phyloP scores from a whole-genome alignment of 2,113 vertebrate genomes.

The Ictalurus furcatus region DNA sequence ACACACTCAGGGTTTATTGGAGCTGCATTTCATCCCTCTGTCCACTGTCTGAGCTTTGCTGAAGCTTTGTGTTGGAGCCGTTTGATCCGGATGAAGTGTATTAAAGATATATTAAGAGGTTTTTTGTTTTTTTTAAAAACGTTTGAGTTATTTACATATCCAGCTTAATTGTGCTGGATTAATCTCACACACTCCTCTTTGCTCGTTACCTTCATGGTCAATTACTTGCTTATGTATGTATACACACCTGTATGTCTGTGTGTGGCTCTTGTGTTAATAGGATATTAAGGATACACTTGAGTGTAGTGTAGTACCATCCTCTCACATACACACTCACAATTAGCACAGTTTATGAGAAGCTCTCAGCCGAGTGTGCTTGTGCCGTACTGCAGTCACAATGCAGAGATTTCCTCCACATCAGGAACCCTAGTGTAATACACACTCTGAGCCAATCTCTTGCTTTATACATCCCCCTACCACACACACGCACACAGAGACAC shows the following conservation, averaged over 20 bases:
- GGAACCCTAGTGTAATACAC: constrained; percentile 8
- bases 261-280: background rate
- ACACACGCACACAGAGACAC: background rate
- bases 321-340: background rate
- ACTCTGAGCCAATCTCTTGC: background rate
- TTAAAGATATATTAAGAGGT: background rate
- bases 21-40: background rate
- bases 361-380: constrained; percentile 14
- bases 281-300: background rate
- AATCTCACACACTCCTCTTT: background rate
- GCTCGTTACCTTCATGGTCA: background rate
- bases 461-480: background rate
- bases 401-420: constrained; percentile 48
- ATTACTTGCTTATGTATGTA: background rate
- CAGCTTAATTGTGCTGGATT: background rate
- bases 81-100: background rate
- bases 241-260: constrained; percentile 1
- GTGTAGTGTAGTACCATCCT: background rate
- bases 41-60: background rate
- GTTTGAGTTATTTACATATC: background rate
- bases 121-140: background rate
- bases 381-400: constrained; percentile 46
- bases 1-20: background rate
- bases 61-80: too few relatives aligned
- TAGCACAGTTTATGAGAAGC: constrained; percentile 3